These are phyloP conservation scores for Polypterus senegalus DNA, from an alignment of 2,113 vertebrate species.

Conservation along the genomic window DNA sequence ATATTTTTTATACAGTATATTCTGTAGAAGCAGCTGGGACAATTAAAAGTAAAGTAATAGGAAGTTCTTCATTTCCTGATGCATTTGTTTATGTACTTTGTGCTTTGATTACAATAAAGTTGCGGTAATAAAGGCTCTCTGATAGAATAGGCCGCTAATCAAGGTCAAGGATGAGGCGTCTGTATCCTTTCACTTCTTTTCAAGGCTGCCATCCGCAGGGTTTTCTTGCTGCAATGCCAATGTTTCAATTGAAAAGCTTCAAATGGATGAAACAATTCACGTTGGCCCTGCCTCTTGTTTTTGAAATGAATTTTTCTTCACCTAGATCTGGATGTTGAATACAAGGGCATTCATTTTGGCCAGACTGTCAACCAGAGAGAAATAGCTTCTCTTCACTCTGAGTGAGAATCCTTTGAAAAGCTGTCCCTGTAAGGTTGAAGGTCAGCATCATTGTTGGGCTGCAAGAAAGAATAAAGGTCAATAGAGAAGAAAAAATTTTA, in stretches of 20 bases:
- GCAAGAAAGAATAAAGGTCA: constrained; percentile 3
- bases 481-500: not conserved
- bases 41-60: too few relatives aligned
- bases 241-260: too few relatives aligned
- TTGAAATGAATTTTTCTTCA: constrained; percentile 10
- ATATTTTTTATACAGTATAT: too few relatives aligned
- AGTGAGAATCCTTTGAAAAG: constrained; percentile 12
- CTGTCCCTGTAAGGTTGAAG: constrained; percentile 7
- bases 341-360: constrained; percentile 6
- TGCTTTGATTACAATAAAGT: too few relatives aligned
- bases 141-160: not conserved
- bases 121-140: too few relatives aligned
- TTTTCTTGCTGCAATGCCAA: too few relatives aligned
- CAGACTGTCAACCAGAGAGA: constrained; percentile 11
- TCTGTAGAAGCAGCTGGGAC: too few relatives aligned
- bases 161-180: constrained; percentile 21
- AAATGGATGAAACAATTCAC: too few relatives aligned
- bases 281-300: not conserved
- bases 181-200: constrained; percentile 9
- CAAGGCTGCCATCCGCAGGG: constrained; percentile 12
- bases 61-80: too few relatives aligned
- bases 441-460: constrained; percentile 7
- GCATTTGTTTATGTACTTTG: too few relatives aligned
- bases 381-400: constrained; percentile 17
- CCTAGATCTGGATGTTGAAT: constrained; percentile 6